Base-by-base conservation (phyloP, 2,113 vertebrate genomes). In the Trochalopteron elliotii region DNA sequence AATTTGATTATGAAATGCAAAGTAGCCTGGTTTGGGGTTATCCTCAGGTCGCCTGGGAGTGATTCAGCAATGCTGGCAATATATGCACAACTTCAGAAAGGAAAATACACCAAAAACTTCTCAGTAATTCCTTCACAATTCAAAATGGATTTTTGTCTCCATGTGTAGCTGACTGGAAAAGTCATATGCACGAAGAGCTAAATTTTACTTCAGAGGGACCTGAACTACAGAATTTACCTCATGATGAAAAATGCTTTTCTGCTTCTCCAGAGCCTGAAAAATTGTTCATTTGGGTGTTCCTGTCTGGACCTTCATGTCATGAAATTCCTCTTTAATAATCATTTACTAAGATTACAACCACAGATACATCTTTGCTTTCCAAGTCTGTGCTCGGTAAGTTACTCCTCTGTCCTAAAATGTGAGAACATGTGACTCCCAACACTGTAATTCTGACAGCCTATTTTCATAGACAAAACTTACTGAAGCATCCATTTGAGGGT, bases 1-100 rank as follows among this genome's bases (percentile, higher is more conserved):
- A 81, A 91, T 95, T 78, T 78, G 49, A 83, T 85, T 75, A 92
- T 30, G 55, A 91, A 95, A 81, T 49, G 57, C 7, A 84, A 94
- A 91, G 52, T 56, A 94, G 53, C 67, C 31, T 4, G 2, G 44
- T 68, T 63, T 91, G 60, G 28, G 80, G 82, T 82, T 87, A 95
- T 75, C 31, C 77, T 67, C 31, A 56, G 64, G 80, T 75, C 57
- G 25, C 52, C 37, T 47, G 28, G 35, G 56, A 89, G 37, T 86
- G 60, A 94, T 69, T 93, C 80, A 89, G 80, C 40, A 83, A 56
- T 42, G 45, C 18, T 87, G 47, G 60, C 40, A 95, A 63, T 61
- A 69, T 10, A 52, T 28, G 28, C 49, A 50, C 42, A 65, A 14
- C n/a, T 74, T 83, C 56, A 69, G 37, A 40, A 57, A 68, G 39